Conservation (phyloP, 2,888 invertebrate species). For the Prostheceraeus crozeri region DNA sequence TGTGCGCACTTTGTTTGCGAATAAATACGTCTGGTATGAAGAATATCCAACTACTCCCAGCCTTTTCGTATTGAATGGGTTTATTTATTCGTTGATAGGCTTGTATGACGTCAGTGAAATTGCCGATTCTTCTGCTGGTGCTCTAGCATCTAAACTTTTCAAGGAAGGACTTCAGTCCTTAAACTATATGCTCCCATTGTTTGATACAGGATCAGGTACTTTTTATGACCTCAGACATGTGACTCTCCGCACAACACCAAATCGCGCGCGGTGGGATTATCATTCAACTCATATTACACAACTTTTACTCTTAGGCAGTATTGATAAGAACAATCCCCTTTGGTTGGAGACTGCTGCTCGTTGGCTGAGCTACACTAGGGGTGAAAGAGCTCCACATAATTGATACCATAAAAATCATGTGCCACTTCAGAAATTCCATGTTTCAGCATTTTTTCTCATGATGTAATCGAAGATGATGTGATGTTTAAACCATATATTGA, state of each 20-base stretch:
- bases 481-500: no score
- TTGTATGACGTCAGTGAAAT: no score
- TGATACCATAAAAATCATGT: conserved; percentile 52
- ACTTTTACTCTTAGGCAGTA: conserved; percentile 68
- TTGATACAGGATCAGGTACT: conserved; percentile 88
- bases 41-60: no score
- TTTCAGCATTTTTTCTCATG: no score
- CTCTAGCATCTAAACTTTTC: conserved; percentile 61
- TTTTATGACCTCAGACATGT: conserved; percentile 91
- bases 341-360: conserved; percentile 75
- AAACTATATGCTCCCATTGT: conserved; percentile 73
- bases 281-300: conserved; percentile 97
- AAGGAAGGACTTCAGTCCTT: conserved; percentile 76
- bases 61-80: no score
- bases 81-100: no score
- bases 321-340: conserved; percentile 63
- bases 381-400: conserved; percentile 86
- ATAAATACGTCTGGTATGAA: no score
- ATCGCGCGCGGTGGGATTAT: conserved; percentile 95
- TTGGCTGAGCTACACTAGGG: conserved; percentile 90
- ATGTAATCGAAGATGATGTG: no score
- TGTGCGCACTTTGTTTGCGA: no score
- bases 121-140: conserved; percentile 47
- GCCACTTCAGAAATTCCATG: no score
- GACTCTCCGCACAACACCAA: conserved; percentile 64